Evolutionary conservation across 2,797 vertebrate genomes (phyloP), one percentile per base, ranked within the genome.

Genomic region (Cynopterus sphinx): DNA sequence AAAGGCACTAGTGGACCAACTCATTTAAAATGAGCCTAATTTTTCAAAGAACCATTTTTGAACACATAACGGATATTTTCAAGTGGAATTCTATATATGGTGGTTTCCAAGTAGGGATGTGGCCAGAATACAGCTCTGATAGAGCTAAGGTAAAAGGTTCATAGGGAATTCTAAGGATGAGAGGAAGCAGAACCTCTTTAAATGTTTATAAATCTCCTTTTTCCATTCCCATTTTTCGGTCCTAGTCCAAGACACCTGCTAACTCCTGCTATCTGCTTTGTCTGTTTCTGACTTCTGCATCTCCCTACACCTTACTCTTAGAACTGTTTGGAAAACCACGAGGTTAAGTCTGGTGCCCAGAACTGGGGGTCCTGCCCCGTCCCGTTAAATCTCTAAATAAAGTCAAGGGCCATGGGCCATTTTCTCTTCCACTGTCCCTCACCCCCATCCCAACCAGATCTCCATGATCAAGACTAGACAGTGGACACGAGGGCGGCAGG

Each of bases 21-120:
- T 61, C 77, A 55, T 84, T 90, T 92, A 59, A 96, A 96, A 95
- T 46, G 75, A 94, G 36, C 46, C 59, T 93, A 71, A 91, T 67
- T 95, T 90, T 94, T 85, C 67, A 96, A 94, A 86, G 51, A 89
- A 86, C 82, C 75, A 57, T 89, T 93, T 94, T 68, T 91, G 79
- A 95, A 92, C 19, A 91, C 55, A 92, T 91, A 86, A 61, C 36
- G 51, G 13, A 8, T 74, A 71, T 43, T 87, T 87, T 73, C 61
- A 86, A 95, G 77, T n/a, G 87, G 51, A 43, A 83, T 65, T 91
- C 87, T 78, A 46, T 41, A 59, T 53, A 49, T 74, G 51, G 83
- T 82, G 53, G 67, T 95, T 90, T 67, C 63, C 74, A 95, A 82
- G 41, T 46, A 83, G 70, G 43, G 33, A 61, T 36, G n/a, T 9